These are phyloP conservation scores for Nycticebus coucang DNA, from an alignment of 2,113 vertebrate genomes.

Conservation along the genomic window DNA sequence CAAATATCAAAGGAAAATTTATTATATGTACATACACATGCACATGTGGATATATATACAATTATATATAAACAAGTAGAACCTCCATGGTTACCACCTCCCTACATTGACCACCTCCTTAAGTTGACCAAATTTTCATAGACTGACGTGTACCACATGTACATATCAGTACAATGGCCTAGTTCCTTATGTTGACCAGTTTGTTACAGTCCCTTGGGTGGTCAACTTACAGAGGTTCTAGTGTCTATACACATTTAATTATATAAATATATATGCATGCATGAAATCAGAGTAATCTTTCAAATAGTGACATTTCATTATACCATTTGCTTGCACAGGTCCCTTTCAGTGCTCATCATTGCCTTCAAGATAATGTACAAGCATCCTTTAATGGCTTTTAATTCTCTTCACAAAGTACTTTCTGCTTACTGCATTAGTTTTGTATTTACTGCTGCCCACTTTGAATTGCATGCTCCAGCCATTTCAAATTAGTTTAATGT, in stretches of 20 bases:
- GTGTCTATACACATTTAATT: not conserved
- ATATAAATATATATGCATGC: not conserved
- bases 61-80: not conserved
- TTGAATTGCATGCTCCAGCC: not conserved
- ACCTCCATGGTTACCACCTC: not conserved
- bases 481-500: not conserved
- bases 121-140: too few relatives aligned
- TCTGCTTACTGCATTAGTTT: slow-evolving; percentile 15
- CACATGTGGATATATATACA: not conserved
- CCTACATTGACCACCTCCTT: too few relatives aligned
- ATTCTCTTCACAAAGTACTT: slow-evolving; percentile 35
- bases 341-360: not conserved
- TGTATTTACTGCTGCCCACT: not conserved
- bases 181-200: too few relatives aligned
- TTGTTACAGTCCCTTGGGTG: too few relatives aligned
- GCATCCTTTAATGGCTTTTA: not conserved
- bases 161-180: too few relatives aligned
- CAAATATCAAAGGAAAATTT: not conserved
- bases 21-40: not conserved
- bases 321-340: not conserved
- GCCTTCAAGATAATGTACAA: not conserved
- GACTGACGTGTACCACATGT: too few relatives aligned
- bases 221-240: too few relatives aligned
- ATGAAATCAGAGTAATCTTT: slow-evolving; percentile 33
- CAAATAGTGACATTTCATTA: not conserved